Percentiles rank a stretch among this genome's conserved stretches.
Conservation (phyloP, 2,113 vertebrate species). For the Anas platyrhynchos region DNA sequence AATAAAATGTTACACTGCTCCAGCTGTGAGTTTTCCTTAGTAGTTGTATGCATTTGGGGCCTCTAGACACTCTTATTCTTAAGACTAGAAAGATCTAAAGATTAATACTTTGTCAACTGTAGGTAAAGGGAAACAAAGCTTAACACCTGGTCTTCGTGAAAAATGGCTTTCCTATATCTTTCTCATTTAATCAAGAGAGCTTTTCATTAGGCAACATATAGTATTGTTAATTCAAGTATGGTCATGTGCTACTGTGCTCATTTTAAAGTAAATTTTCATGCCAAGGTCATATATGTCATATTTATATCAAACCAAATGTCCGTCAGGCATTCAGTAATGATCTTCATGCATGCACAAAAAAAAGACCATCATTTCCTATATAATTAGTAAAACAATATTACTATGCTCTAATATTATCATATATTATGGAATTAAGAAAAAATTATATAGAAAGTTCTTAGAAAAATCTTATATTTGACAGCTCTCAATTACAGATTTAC, state of each 20-base stretch:
- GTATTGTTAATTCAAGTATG: neutral
- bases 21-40: neutral
- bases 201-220: neutral
- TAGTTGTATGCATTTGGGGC: neutral
- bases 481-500: neutral
- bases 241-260: neutral
- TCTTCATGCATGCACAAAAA: neutral
- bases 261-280: neutral
- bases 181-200: neutral
- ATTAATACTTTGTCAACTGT: neutral
- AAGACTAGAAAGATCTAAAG: neutral
- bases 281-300: neutral
- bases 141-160: neutral
- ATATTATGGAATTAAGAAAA: neutral
- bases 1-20: neutral
- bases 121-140: neutral
- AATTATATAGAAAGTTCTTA: neutral
- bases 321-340: neutral
- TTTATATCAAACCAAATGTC: neutral
- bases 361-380: neutral
- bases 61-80: neutral
- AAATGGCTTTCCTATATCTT: neutral
- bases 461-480: neutral
- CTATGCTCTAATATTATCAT: neutral
- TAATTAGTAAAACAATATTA: neutral